Evolutionary conservation across 2,888 invertebrate species (phyloP), one percentile per base, ranked within the genome.

Genomic region (Agelastica alni): DNA sequence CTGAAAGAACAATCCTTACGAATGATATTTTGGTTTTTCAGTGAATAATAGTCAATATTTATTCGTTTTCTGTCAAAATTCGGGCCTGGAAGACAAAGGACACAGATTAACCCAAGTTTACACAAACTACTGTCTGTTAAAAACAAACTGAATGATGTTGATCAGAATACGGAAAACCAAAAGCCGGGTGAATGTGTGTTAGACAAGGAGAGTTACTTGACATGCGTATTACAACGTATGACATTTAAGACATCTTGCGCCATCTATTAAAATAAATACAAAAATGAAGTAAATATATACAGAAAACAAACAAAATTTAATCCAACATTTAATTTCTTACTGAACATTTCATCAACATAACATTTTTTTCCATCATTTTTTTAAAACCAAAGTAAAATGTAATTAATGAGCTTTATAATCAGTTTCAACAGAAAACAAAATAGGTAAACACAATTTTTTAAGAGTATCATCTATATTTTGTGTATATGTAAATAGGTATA

Each of bases 61-160:
- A 51, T 51, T 53, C 44, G 46, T 59, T 60, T 65, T 64, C 60
- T 58, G 55, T 53, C 59, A 44, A 57, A 62, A 63, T 60, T 62
- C 60, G 56, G 56, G 53, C 57, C 57, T 62, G 64, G 66, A 67
- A 68, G 68, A 70, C 69, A 68, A 68, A 70, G 68, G 68, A 66
- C 63, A 56, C 58, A 63, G 63, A 61, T 60, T 60, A 63, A 62
- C 61, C 56, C 62, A 60, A 54, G 59, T 64, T 62, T 64, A 60
- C 65, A 66, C 63, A 65, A 62, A 62, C 63, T 56, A 66, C 66
- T 68, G 64, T 12, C 67, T 65, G 68, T 66, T 65, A 68, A 69
- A 67, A 70, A 70, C 70, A 70, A 67, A 65, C 57, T 65, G 53
- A 58, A 58, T 57, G 69, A 81, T 46, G 51, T 39, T 17, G 41